Conservation (phyloP, 2,113 vertebrate species). For the Crypturellus undulatus region DNA sequence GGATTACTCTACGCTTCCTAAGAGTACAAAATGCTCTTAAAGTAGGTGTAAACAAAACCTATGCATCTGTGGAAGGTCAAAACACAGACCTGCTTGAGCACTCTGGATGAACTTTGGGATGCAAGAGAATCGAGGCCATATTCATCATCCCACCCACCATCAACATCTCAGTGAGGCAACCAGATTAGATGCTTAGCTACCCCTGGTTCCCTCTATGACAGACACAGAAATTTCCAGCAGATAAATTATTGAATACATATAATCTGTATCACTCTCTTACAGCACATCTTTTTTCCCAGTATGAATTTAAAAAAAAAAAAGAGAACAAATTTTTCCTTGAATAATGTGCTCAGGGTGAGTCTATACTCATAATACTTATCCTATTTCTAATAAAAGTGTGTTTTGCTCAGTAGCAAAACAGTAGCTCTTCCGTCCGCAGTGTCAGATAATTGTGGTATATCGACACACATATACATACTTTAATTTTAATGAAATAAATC, state of each 20-base stretch:
- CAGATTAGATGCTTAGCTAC: not conserved
- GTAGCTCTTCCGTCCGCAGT: not conserved
- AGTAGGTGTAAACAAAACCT: not conserved
- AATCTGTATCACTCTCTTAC: not conserved
- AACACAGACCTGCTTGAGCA: not conserved
- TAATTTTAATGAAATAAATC: not conserved
- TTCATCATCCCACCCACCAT: not conserved
- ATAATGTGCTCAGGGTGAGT: not conserved
- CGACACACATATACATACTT: not conserved
- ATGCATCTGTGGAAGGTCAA: not conserved
- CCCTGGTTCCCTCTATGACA: not conserved
- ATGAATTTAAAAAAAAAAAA: not conserved
- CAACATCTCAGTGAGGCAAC: not conserved
- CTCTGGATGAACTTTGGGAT: not conserved
- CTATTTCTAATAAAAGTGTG: not conserved
- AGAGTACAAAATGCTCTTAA: not conserved
- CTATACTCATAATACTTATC: not conserved
- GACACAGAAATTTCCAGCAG: not conserved
- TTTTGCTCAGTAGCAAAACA: not conserved
- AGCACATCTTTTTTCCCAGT: not conserved
- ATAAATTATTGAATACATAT: rapidly evolving
- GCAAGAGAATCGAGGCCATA: not conserved
- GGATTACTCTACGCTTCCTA: not conserved
- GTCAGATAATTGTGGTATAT: not conserved
- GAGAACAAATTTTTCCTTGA: not conserved